A percentile compares a stretch with the other conserved stretches of the same genome.
phyloP scores from a whole-genome alignment of 2,797 vertebrate species.

The Sebastes reedi region DNA sequence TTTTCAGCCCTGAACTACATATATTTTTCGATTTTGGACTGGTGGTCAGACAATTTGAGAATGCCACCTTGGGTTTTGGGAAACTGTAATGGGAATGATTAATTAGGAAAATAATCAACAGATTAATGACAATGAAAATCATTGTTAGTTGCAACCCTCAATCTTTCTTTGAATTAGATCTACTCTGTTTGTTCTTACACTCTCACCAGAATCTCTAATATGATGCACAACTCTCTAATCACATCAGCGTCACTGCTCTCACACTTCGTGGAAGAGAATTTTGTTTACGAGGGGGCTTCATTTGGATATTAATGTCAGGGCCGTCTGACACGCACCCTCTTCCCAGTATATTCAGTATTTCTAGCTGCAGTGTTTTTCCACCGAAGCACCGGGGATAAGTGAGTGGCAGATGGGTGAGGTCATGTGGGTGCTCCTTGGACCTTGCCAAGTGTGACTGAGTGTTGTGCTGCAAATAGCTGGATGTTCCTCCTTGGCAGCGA shows the following conservation, averaged over 20 bases:
- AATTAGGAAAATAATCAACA: not conserved
- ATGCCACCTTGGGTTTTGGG: not conserved
- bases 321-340: not conserved
- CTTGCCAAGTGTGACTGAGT: slow-evolving; percentile 61
- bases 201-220: not conserved
- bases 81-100: not conserved
- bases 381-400: slow-evolving; percentile 58
- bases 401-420: slow-evolving; percentile 79
- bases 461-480: slow-evolving; percentile 62
- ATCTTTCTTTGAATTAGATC: not conserved
- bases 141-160: too few relatives aligned
- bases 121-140: not conserved
- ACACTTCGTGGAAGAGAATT: slow-evolving; percentile 15
- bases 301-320: slow-evolving; percentile 34
- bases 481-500: slow-evolving; percentile 47
- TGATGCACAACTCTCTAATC: not conserved
- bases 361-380: slow-evolving; percentile 78
- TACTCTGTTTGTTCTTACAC: not conserved
- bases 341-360: slow-evolving; percentile 59
- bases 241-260: slow-evolving; percentile 20
- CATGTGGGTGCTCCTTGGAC: slow-evolving; percentile 62
- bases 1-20: too few relatives aligned
- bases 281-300: slow-evolving; percentile 48
- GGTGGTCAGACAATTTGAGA: too few relatives aligned
- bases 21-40: too few relatives aligned